Conservation (phyloP, 2,113 vertebrate genomes). For the Passer domesticus region DNA sequence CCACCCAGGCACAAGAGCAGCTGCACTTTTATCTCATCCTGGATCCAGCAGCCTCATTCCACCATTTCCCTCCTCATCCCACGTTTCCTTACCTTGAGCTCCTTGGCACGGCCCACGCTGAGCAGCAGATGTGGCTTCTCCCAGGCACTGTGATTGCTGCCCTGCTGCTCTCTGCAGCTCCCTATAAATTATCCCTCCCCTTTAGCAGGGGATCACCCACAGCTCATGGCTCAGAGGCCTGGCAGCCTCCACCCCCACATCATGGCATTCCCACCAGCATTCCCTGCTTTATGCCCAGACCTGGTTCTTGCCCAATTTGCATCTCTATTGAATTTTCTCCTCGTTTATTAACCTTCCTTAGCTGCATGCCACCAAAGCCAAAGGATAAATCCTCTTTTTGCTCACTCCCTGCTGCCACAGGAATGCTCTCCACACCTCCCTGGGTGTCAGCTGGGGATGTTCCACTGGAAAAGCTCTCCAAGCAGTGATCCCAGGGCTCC, state of each 20-base stretch:
- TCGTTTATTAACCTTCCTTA: not conserved
- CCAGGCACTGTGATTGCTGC: not conserved
- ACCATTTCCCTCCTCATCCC: not conserved
- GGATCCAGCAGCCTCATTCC: not conserved
- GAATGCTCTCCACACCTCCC: not conserved
- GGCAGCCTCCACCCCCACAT: not conserved
- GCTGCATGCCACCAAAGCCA: not conserved
- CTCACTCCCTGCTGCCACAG: not conserved
- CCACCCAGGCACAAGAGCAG: not conserved
- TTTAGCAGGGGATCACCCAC: not conserved
- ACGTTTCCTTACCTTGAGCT: not conserved
- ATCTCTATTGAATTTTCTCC: not conserved
- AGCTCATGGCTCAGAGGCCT: not conserved
- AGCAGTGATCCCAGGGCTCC: not conserved
- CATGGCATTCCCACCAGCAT: not conserved
- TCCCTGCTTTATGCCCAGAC: not conserved
- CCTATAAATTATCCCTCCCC: not conserved
- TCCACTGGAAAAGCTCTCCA: not conserved
- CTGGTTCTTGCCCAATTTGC: not conserved
- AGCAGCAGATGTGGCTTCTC: not conserved
- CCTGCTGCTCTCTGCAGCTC: not conserved
- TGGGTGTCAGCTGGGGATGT: not conserved
- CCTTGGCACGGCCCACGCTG: accelerated
- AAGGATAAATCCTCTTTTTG: not conserved
- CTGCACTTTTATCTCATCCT: accelerated